These are phyloP conservation scores for Polia nebulosa DNA, from an alignment of 2,888 invertebrate species.

Conservation along the genomic window DNA sequence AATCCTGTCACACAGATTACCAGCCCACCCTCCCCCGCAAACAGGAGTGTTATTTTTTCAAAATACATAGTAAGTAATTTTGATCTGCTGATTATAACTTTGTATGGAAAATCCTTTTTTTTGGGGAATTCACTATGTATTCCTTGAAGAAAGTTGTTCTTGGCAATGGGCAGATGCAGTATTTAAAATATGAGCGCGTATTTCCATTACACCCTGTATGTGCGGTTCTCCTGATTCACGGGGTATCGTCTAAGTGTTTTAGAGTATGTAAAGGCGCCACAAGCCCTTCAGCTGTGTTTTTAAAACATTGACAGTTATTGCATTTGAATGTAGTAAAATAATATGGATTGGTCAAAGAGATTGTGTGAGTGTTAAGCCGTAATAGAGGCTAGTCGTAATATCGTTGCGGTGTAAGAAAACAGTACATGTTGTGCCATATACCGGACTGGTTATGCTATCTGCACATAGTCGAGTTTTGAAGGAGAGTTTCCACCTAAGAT, in stretches of 20 bases:
- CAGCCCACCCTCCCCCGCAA: not conserved
- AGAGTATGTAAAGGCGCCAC: not conserved
- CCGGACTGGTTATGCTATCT: slow-evolving; percentile 46
- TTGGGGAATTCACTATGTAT: no score
- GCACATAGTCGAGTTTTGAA: slow-evolving; percentile 27
- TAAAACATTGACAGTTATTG: slow-evolving; percentile 11
- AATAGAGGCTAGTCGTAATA: slow-evolving; percentile 34
- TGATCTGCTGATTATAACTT: no score
- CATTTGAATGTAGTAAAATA: slow-evolving; percentile 12
- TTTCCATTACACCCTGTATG: no score
- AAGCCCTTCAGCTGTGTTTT: slow-evolving; percentile 1
- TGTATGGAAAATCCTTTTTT: no score
- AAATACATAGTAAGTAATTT: no score
- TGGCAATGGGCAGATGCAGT: no score
- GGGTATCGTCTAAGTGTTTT: not conserved
- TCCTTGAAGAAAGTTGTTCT: no score
- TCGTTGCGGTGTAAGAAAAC: slow-evolving; percentile 43
- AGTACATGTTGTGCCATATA: slow-evolving; percentile 66
- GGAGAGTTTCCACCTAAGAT: slow-evolving; percentile 22
- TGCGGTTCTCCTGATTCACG: not conserved
- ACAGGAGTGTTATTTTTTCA: no score
- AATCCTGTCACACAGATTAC: not conserved
- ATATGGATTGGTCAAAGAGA: not conserved
- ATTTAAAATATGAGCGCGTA: no score
- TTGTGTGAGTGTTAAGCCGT: slow-evolving; percentile 36